Evolutionary conservation across 2,113 vertebrate species (phyloP).

Genomic region (Vidua chalybeata): DNA sequence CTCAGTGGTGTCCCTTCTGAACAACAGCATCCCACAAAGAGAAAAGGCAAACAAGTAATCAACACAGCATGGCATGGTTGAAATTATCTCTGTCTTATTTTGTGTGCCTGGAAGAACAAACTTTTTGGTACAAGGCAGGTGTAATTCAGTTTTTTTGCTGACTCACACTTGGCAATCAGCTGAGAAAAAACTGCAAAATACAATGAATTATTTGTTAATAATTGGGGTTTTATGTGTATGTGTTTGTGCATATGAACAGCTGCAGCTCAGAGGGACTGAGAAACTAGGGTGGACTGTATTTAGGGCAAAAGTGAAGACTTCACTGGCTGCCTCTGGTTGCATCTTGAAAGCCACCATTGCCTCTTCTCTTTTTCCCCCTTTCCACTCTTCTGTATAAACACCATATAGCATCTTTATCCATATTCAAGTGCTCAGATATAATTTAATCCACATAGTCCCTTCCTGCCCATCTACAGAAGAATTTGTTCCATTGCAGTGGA

Average conservation of each 20-base stretch:
- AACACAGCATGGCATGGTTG: neutral
- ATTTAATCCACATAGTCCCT: conserved; percentile 18
- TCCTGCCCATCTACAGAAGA: conserved; percentile 15
- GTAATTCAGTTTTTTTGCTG: conserved; percentile 25
- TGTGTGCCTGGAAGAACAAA: conserved; percentile 19
- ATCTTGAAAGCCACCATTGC: neutral
- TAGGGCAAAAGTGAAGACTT: conserved; percentile 14
- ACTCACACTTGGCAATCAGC: neutral
- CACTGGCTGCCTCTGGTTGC: neutral
- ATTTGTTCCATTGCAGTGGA: conserved; percentile 65
- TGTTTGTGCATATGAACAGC: neutral
- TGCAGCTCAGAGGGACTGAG: neutral
- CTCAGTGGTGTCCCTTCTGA: neutral
- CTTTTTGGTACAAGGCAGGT: neutral
- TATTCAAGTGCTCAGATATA: conserved; percentile 15
- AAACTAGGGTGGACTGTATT: conserved; percentile 17
- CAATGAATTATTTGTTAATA: neutral
- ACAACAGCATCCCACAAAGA: neutral
- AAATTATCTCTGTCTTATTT: conserved; percentile 10
- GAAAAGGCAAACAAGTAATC: conserved; percentile 6
- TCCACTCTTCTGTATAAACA: neutral
- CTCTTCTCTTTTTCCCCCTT: neutral
- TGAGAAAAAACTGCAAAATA: conserved; percentile 6
- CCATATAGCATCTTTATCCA: neutral
- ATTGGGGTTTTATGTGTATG: neutral